Base-by-base conservation (phyloP, 1,140 invertebrate species). In the Pomacea maculata region DNA sequence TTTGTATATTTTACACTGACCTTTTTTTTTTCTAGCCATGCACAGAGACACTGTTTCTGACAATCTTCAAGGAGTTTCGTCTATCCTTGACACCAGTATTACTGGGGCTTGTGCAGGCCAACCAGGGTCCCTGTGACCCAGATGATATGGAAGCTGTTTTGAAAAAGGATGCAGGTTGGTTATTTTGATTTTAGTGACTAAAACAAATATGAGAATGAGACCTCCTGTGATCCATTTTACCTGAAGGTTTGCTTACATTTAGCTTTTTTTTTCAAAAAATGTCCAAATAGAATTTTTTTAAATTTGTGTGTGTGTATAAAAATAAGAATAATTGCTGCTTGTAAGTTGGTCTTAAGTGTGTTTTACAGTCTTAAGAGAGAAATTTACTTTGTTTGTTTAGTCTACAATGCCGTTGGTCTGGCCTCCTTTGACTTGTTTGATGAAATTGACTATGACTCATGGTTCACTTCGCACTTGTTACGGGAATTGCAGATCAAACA, bases 381-480 rank as follows among this genome's bases (percentile, higher is more conserved):
- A 80, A 17, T 63, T 29, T 52, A 5, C 78, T 78, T n/a, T 70
- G 57, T 64, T 75, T 65, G 82, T 75, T 78, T 85, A 89, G 94
- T 98, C 78, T 99, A 99, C 87, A 97, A 96, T 92, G 97, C 97
- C 2, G 95, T 97, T 75, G 96, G 97, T 25, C 92, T 97, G 77
- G 95, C 95, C n/a, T 95, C 96, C 0, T 97, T 96, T 91, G 96
- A 98, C 86, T 92, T 99, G 73, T 98, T 96, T 90, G 96, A 98
- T 91, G 95, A 97, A 88, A 95, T 97, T 25, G 95, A 98, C 91
- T 98, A 98, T 92, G 96, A 98, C 90, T 93, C 95, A 80, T 98
- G 97, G 97, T 96, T 98, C 86, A 94, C 94, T n/a, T 95, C 94
- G 57, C 95, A 95, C 75, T 90, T 99, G 80, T 93, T 95, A 71